Conservation (phyloP, 1,140 invertebrate species). For the Drosophila takahashii region DNA sequence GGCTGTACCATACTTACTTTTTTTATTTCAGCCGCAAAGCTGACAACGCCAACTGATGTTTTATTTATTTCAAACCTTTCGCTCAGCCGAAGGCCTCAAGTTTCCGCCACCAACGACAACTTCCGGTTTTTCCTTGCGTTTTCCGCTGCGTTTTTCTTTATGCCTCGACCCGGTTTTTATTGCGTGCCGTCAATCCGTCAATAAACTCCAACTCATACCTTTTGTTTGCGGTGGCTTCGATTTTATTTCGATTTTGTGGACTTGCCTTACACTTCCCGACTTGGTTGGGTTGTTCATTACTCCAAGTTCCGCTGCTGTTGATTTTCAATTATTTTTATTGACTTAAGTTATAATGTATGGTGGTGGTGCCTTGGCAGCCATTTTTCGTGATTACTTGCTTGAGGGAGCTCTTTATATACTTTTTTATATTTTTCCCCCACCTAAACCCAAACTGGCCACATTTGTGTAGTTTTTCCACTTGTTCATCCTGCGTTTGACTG, state of each 20-base stretch:
- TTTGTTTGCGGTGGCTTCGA: conserved; percentile 40
- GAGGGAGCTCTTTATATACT: neutral
- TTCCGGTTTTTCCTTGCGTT: conserved; percentile 49
- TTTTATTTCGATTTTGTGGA: conserved; percentile 38
- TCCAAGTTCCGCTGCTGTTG: conserved; percentile 56
- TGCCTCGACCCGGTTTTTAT: conserved; percentile 46
- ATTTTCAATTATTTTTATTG: conserved; percentile 81
- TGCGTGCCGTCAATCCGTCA: conserved; percentile 61
- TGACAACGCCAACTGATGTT: conserved; percentile 45
- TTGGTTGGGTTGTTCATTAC: conserved; percentile 62
- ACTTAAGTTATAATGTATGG: conserved; percentile 68
- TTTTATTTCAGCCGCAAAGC: conserved; percentile 43
- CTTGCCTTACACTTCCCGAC: conserved; percentile 19
- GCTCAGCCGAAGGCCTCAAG: conserved; percentile 48
- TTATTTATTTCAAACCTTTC: conserved; percentile 65
- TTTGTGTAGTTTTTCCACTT: conserved; percentile 39
- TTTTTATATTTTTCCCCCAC: conserved; percentile 8
- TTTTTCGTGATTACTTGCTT: conserved; percentile 42
- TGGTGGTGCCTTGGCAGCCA: conserved; percentile 42
- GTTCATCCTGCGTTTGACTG: conserved; percentile 18
- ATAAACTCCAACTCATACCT: conserved; percentile 36
- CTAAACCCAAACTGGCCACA: conserved; percentile 21
- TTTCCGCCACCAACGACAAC: conserved; percentile 24
- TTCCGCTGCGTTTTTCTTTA: conserved; percentile 57
- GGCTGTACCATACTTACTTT: conserved; percentile 39